Percentiles rank a stretch among this genome's conserved stretches.
Evolutionary conservation across 2,888 invertebrate genomes (phyloP).

Genomic region (Drosophila subsilvestris): DNA sequence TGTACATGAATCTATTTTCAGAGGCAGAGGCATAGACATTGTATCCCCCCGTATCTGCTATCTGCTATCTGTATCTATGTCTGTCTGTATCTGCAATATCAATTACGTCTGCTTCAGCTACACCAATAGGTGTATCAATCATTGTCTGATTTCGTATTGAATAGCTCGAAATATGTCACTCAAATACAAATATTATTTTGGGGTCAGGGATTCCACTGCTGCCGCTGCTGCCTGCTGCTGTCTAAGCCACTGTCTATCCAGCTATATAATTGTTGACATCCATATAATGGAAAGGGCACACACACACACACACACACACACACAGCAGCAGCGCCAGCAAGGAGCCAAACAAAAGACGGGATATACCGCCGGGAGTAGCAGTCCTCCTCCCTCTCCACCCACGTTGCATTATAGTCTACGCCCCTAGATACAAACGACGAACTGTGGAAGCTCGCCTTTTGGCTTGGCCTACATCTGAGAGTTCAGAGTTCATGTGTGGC

Average conservation of each 20-base stretch:
- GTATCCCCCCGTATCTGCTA: not conserved
- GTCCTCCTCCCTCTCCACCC: not conserved
- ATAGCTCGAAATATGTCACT: constrained; percentile 23
- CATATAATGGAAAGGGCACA: constrained; percentile 26
- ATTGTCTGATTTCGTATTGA: constrained; percentile 23
- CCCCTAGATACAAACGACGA: too few species aligned
- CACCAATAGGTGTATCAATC: constrained; percentile 32
- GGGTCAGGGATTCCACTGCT: not conserved
- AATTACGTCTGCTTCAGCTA: not conserved
- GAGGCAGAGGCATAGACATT: constrained; percentile 4
- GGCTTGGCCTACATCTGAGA: not conserved
- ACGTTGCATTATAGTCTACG: not conserved
- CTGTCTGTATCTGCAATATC: constrained; percentile 3
- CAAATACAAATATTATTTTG: constrained; percentile 28
- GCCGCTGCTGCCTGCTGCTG: not conserved
- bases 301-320: not conserved
- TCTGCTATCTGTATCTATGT: not conserved
- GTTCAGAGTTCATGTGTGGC: not conserved
- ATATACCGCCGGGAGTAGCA: constrained; percentile 2
- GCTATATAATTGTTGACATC: constrained; percentile 42
- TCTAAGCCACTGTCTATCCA: constrained; percentile 31
- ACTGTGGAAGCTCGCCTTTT: not conserved
- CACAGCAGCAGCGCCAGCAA: not conserved
- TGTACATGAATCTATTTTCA: constrained; percentile 6
- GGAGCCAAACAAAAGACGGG: constrained; percentile 37